Evolutionary conservation across 2,888 invertebrate genomes (phyloP).

Genomic region (Onthophagus sagittarius): DNA sequence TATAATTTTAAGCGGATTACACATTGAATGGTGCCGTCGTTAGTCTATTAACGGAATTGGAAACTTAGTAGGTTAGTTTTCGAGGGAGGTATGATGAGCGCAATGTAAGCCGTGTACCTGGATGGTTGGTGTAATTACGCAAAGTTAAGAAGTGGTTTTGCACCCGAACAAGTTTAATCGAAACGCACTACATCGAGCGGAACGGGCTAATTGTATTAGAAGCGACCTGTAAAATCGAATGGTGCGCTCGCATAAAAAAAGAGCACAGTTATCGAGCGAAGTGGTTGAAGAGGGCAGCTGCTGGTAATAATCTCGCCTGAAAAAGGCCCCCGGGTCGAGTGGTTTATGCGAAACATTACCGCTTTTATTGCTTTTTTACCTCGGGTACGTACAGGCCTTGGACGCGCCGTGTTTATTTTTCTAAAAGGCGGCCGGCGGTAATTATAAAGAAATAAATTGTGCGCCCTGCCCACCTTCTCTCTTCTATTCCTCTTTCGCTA

Average conservation of each 20-base stretch:
- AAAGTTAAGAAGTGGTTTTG: not conserved
- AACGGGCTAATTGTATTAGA: not conserved
- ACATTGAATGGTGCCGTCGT: not conserved
- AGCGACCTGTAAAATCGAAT: conserved; percentile 11
- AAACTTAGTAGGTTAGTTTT: not conserved
- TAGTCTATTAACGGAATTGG: not conserved
- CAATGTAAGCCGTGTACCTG: not conserved
- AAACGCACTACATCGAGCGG: not conserved
- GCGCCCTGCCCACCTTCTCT: not conserved
- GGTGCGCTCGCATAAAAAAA: not conserved
- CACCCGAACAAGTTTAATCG: not conserved
- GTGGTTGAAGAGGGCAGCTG: not conserved
- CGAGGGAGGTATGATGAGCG: not conserved
- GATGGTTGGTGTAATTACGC: not conserved
- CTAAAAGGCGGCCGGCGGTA: not conserved
- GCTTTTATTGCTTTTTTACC: conserved; percentile 5
- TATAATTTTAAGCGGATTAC: not conserved
- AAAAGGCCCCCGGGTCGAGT: conserved; percentile 4
- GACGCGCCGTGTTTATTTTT: not conserved
- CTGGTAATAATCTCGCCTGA: not conserved
- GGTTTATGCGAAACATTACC: conserved; percentile 10
- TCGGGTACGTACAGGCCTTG: not conserved
- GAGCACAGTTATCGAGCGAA: conserved; percentile 13
- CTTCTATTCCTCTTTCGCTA: not conserved
- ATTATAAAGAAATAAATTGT: not conserved